Base-by-base conservation (phyloP, 2,888 invertebrate genomes). In the Coelogynopora nodosa region DNA sequence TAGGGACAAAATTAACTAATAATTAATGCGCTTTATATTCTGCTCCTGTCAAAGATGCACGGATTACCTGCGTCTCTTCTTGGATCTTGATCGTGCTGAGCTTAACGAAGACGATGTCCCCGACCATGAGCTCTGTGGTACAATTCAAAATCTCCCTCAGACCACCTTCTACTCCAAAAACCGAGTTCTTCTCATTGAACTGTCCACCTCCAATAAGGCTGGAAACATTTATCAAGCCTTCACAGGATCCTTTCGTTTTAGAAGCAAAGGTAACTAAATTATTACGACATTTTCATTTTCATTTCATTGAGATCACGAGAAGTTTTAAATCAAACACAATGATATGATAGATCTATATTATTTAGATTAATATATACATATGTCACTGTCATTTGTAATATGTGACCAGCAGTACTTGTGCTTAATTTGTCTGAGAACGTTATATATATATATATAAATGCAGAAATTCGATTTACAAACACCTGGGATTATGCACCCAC, bases 81-180 rank as follows among this genome's bases (percentile, higher is more conserved):
- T 90, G 81, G 90, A 91, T 88, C 88, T 91, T 81, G 89, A 90
- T 82, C 88, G 90, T 81, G 90, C 91, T 23, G 91, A 90, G 88
- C 90, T 92, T 27, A 91, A 91, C 85, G 91, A 91, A 87, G 85
- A 89, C 83, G 89, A 89, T 87, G 86, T 86, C 74, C 89, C 89
- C 87, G 90, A 90, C 84, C 88, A 89, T 82, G 90, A 89, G 81
- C 86, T 90, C 30, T 92, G 92, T 88, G 92, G 92, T 18, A 90
- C 90, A 86, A 89, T 90, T 27, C 89, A 89, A 10, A 89, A 88
- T 87, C 88, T 91, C 27, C 88, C 88, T 74, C 89, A 90, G 86
- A 90, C 90, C 88, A 90, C 90, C 67, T 89, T 89, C 88, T 92
- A 90, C 89, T 91, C 91, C 0, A 89, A 90, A 18, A 89, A 89